A percentile compares a stretch with the other conserved stretches of the same genome.
These are phyloP conservation scores for Thalassarche chlororhynchos DNA, from an alignment of 2,113 vertebrate genomes.

Conservation along the genomic window DNA sequence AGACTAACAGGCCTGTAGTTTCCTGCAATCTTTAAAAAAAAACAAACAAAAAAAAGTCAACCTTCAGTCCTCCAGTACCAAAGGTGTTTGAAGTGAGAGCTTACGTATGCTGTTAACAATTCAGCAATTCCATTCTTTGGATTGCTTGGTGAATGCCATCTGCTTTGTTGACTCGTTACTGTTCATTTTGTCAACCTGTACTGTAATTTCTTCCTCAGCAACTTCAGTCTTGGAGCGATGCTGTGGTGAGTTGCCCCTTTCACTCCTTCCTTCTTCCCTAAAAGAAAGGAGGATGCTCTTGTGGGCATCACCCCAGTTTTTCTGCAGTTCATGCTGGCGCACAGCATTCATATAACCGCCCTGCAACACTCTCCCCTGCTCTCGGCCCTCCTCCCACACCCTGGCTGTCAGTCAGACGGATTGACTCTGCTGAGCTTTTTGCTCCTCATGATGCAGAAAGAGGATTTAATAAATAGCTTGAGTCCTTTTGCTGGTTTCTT, in stretches of 20 bases:
- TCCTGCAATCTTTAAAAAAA: background rate
- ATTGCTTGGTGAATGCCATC: background rate
- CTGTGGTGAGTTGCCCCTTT: background rate
- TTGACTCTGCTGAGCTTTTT: background rate
- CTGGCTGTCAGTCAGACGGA: background rate
- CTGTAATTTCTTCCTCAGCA: background rate
- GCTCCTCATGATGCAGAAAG: background rate
- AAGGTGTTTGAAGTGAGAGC: background rate
- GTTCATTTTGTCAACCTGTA: background rate
- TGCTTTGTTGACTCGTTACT: background rate
- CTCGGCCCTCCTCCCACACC: background rate
- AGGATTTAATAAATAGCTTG: background rate
- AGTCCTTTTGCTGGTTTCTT: background rate
- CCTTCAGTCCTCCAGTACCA: background rate
- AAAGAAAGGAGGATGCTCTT: background rate
- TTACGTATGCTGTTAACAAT: background rate
- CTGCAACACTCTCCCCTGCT: accelerated
- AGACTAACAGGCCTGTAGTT: background rate
- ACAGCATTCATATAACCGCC: background rate
- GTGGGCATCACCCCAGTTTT: background rate
- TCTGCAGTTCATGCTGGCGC: background rate
- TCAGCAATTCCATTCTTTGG: background rate
- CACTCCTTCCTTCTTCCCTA: background rate
- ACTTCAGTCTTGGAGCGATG: background rate
- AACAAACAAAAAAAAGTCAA: background rate